Conservation (phyloP, 2,797 vertebrate genomes). For the Lates japonicus region DNA sequence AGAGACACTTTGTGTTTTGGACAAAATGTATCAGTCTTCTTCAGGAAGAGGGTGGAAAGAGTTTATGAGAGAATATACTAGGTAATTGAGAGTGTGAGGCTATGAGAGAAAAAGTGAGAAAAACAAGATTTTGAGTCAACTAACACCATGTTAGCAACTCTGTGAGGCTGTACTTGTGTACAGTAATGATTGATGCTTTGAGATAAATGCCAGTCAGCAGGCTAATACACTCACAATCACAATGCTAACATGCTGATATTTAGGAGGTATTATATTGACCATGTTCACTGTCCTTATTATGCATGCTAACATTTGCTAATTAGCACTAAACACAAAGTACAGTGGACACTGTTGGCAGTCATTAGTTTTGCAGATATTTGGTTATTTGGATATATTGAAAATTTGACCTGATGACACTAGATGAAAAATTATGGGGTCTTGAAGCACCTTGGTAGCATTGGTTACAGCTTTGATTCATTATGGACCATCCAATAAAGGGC, state of each 20-base stretch:
- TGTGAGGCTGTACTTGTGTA: neutral
- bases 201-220: neutral
- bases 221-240: neutral
- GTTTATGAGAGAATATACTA: constrained; percentile 6
- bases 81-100: constrained; percentile 16
- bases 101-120: constrained; percentile 3
- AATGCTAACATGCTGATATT: neutral
- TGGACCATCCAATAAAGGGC: no score
- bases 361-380: neutral
- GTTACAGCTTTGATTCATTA: no score
- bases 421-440: neutral
- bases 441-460: no score
- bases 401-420: no score
- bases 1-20: constrained; percentile 41
- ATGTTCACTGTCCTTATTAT: neutral
- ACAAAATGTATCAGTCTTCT: constrained; percentile 12
- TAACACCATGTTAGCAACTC: neutral
- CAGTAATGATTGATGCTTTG: neutral
- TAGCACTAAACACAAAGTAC: neutral
- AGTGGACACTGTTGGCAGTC: neutral
- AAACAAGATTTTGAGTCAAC: neutral
- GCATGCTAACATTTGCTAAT: neutral
- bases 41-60: constrained; percentile 17
- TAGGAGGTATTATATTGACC: neutral
- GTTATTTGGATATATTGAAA: neutral